Evolutionary conservation across 64 coral and sea anemone genomes (phyloP).

Genomic region (Montipora capricornis): DNA sequence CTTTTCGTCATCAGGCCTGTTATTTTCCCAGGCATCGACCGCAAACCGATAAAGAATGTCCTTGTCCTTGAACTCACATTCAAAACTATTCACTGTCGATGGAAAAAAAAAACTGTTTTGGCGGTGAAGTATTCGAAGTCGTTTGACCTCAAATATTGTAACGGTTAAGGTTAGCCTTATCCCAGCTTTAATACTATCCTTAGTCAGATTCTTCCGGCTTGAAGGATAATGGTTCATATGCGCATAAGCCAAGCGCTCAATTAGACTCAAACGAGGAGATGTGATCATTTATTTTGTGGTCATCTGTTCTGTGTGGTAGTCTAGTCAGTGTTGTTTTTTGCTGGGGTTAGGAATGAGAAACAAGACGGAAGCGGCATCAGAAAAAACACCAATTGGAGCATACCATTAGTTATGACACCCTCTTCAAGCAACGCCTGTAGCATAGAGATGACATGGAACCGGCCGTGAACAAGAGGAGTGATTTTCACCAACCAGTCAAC

Average conservation of each 20-base stretch:
- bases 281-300: too few species aligned
- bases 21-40: slow-evolving; percentile 33
- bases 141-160: too few species aligned
- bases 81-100: slow-evolving; percentile 54
- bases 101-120: not conserved
- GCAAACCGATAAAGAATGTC: slow-evolving; percentile 71
- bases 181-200: too few species aligned
- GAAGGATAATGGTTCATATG: too few species aligned
- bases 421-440: slow-evolving; percentile 90
- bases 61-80: slow-evolving; percentile 79
- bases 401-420: slow-evolving; percentile 74
- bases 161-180: too few species aligned
- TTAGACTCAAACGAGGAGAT: too few species aligned
- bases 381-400: not conserved
- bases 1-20: not conserved
- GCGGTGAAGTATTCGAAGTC: not conserved
- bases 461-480: slow-evolving; percentile 80
- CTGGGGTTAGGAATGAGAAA: not conserved
- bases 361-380: not conserved
- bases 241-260: too few species aligned
- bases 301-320: not conserved
- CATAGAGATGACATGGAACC: slow-evolving; percentile 73
- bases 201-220: too few species aligned
- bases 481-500: slow-evolving; percentile 80
- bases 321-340: not conserved